A percentile compares a stretch with the other conserved stretches of the same genome.
Evolutionary conservation across 1,140 invertebrate species (phyloP).

Genomic region (Pseudomyrmex gracilis): DNA sequence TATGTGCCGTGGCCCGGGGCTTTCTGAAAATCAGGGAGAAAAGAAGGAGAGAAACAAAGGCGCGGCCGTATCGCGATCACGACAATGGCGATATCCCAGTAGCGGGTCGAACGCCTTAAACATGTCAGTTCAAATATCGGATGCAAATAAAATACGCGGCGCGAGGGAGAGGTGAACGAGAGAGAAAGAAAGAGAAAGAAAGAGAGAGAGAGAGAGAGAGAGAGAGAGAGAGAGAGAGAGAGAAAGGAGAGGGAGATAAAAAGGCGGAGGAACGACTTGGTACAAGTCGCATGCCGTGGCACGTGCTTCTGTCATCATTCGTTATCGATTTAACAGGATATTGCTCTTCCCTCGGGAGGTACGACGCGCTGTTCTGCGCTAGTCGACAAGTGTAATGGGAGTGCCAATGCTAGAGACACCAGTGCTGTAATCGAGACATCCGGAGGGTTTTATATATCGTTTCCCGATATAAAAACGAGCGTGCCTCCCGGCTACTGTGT

Average conservation of each 20-base stretch:
- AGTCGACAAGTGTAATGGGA: conserved; percentile 42
- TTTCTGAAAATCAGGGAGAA: too few relatives aligned
- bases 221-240: too few relatives aligned
- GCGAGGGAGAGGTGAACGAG: too few relatives aligned
- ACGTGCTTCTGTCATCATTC: conserved; percentile 58
- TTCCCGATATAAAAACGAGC: conserved; percentile 56
- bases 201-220: too few relatives aligned
- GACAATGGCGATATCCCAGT: background rate
- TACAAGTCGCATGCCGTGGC: conserved; percentile 22
- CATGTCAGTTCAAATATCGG: conserved; percentile 35
- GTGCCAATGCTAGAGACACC: conserved; percentile 41
- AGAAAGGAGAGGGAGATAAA: background rate
- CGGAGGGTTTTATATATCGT: conserved; percentile 52
- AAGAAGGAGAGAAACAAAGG: background rate
- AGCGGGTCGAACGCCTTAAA: background rate
- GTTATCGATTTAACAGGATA: conserved; percentile 70
- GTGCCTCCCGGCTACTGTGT: background rate
- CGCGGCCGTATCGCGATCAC: background rate
- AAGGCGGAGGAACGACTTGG: conserved; percentile 9
- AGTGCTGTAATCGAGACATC: conserved; percentile 53
- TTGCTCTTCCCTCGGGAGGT: conserved; percentile 27
- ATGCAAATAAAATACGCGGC: background rate
- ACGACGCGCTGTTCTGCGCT: conserved; percentile 19
- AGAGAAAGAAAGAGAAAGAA: too few relatives aligned
- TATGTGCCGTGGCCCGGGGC: conserved; percentile 22